phyloP scores from a whole-genome alignment of 2,113 vertebrate species.

The Morone chrysops region DNA sequence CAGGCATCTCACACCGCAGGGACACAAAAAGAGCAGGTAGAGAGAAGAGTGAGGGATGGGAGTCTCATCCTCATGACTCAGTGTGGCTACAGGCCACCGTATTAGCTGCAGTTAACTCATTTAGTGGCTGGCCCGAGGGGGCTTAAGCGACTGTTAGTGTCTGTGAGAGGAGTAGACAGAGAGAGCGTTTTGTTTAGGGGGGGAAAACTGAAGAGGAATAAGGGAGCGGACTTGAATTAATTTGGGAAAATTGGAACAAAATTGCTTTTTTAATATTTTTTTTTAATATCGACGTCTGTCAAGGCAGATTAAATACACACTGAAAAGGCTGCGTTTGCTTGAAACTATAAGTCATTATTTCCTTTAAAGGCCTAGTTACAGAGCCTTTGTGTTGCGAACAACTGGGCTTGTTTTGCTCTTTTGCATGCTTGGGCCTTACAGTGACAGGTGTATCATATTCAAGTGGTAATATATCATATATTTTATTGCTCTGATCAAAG shows the following conservation, averaged over 20 bases:
- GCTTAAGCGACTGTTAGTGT: constrained; percentile 18
- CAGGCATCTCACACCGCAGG: constrained; percentile 27
- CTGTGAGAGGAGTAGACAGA: constrained; percentile 15
- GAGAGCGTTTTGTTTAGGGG: neutral
- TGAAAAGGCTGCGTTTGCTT: neutral
- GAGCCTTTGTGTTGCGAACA: constrained; percentile 14
- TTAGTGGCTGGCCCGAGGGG: constrained; percentile 37
- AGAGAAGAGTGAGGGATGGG: constrained; percentile 17
- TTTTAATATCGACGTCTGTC: neutral
- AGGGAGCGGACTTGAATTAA: constrained; percentile 9
- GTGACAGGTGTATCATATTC: constrained; percentile 38
- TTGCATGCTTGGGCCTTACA: constrained; percentile 2
- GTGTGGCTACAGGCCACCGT: constrained; percentile 25
- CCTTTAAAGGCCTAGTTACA: neutral
- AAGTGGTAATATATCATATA: constrained; percentile 31
- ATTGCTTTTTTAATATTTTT: constrained; percentile 9
- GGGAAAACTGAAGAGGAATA: constrained; percentile 7
- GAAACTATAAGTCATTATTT: neutral
- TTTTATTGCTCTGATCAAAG: constrained; percentile 54
- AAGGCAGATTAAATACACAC: neutral
- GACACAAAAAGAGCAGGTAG: constrained; percentile 36
- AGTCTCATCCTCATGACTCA: constrained; percentile 41
- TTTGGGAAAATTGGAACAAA: constrained; percentile 1
- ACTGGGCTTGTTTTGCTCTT: constrained; percentile 2
- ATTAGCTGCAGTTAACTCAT: constrained; percentile 55